These are phyloP conservation scores for Scopus umbretta DNA, from an alignment of 2,113 vertebrate genomes.

Conservation along the genomic window DNA sequence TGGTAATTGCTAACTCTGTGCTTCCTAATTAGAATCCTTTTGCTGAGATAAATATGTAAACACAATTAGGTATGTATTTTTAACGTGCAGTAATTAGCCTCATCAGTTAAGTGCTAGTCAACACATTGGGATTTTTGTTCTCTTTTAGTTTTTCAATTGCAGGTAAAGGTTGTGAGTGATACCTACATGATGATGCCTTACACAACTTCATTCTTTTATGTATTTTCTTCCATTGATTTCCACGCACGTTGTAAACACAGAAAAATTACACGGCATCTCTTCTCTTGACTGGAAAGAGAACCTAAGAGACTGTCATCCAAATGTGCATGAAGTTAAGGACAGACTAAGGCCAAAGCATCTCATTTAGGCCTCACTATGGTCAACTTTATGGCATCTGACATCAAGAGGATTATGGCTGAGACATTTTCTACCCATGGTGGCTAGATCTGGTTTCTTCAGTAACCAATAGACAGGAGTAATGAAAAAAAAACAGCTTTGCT, in stretches of 20 bases:
- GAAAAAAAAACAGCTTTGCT: background rate
- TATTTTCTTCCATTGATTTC: background rate
- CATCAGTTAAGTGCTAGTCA: background rate
- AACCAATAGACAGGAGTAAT: background rate
- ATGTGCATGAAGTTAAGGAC: background rate
- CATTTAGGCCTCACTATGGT: background rate
- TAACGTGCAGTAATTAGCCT: background rate
- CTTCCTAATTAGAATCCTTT: slow-evolving; percentile 53
- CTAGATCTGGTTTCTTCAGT: background rate
- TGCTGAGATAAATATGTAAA: slow-evolving; percentile 51
- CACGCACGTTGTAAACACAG: background rate
- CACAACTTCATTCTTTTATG: background rate
- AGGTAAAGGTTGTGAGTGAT: background rate
- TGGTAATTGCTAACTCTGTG: slow-evolving; percentile 32
- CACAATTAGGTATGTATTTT: background rate
- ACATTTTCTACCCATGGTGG: background rate
- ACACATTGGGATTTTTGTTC: background rate
- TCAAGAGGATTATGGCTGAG: background rate
- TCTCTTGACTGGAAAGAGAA: background rate
- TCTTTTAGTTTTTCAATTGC: background rate
- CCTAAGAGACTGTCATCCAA: background rate
- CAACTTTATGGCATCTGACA: background rate
- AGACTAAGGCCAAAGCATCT: background rate
- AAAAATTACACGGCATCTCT: background rate
- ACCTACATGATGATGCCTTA: background rate